phyloP scores from a whole-genome alignment of 2,797 vertebrate species.

The Sebastes taczanowskii region DNA sequence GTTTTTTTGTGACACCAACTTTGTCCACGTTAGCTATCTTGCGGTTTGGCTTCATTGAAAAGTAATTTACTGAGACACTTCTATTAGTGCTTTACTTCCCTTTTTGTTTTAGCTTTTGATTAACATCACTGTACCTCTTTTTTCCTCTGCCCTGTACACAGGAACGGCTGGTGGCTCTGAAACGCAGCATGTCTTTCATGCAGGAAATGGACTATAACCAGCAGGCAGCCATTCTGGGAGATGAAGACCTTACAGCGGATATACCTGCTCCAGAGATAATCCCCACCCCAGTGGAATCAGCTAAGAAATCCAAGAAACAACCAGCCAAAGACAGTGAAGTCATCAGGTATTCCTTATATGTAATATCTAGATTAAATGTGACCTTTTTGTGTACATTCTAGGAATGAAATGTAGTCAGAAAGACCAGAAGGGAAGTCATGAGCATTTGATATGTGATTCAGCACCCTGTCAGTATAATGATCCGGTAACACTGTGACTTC shows the following conservation, averaged over 20 bases:
- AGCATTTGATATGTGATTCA: not conserved
- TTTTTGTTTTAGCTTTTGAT: not conserved
- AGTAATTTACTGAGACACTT: not conserved
- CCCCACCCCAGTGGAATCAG: constrained; percentile 89
- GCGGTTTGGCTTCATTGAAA: not conserved
- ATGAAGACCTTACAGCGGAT: constrained; percentile 90
- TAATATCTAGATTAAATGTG: not conserved
- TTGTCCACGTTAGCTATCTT: not conserved
- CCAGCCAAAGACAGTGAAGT: constrained; percentile 94
- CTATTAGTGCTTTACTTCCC: not conserved
- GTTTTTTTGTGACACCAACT: not conserved
- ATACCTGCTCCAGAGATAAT: constrained; percentile 89
- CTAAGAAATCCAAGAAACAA: constrained; percentile 95
- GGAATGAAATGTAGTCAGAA: not conserved
- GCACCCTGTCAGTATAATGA: not conserved
- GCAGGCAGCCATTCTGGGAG: constrained; percentile 97
- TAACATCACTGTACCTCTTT: constrained; percentile 51
- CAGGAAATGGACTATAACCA: constrained; percentile 99
- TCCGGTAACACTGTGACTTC: not conserved
- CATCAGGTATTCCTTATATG: constrained; percentile 84
- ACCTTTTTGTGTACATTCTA: not conserved
- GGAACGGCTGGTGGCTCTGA: constrained; percentile 98
- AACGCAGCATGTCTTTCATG: constrained; percentile 99
- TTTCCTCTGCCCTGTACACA: constrained; percentile 88
- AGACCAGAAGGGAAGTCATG: not conserved